Conservation (phyloP, 2,888 invertebrate genomes). For the Drosophila longiperda region DNA sequence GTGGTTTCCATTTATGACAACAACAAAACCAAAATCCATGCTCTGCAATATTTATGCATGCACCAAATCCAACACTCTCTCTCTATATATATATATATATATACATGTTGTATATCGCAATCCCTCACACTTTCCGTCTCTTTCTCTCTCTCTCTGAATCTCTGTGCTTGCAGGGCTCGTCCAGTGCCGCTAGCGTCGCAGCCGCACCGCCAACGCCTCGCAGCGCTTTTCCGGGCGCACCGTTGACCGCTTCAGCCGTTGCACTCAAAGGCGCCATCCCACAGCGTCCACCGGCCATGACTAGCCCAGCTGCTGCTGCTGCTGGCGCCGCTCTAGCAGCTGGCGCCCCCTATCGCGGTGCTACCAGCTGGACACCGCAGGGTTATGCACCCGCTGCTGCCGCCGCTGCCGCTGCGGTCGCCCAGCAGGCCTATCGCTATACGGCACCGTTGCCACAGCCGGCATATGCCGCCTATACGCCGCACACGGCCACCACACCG, state of each 20-base stretch:
- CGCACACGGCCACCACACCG: slow-evolving; percentile 84
- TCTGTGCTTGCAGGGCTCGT: slow-evolving; percentile 57
- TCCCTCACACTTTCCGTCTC: background rate
- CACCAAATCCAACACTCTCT: slow-evolving; percentile 19
- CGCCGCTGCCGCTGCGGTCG: slow-evolving; percentile 83
- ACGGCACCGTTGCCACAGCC: slow-evolving; percentile 85
- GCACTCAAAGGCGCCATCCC: slow-evolving; percentile 84
- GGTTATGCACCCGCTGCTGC: slow-evolving; percentile 85
- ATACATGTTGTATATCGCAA: background rate
- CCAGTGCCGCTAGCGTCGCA: slow-evolving; percentile 81
- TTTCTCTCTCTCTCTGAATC: slow-evolving; percentile 8
- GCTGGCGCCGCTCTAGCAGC: slow-evolving; percentile 85
- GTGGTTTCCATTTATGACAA: slow-evolving; percentile 64
- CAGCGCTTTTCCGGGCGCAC: slow-evolving; percentile 84
- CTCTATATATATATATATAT: background rate
- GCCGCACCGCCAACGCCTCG: slow-evolving; percentile 83
- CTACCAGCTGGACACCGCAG: slow-evolving; percentile 85
- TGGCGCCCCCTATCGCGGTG: slow-evolving; percentile 85
- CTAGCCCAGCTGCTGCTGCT: slow-evolving; percentile 85
- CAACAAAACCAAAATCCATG: slow-evolving; percentile 28
- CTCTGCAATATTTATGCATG: slow-evolving; percentile 58
- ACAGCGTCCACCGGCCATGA: slow-evolving; percentile 85
- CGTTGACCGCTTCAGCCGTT: slow-evolving; percentile 84
- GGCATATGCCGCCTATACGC: slow-evolving; percentile 85
- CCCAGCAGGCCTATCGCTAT: slow-evolving; percentile 85